Evolutionary conservation across 2,888 invertebrate genomes (phyloP).

Genomic region (Acleris laterana): DNA sequence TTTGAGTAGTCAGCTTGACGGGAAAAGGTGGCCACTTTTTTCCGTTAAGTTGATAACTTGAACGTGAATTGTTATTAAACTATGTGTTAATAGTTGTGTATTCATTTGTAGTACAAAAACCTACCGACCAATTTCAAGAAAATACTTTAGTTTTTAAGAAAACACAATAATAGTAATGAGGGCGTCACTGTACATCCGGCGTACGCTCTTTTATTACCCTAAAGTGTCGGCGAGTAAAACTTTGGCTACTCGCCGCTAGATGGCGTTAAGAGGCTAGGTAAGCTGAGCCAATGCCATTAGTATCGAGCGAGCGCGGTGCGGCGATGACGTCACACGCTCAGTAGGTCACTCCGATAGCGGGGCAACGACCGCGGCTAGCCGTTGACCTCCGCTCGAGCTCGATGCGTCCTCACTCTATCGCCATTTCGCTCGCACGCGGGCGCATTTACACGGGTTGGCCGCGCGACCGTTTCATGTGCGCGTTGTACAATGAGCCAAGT

Average conservation of each 20-base stretch:
- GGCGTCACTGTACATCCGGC: too few species aligned
- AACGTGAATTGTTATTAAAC: too few species aligned
- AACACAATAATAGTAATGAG: too few species aligned
- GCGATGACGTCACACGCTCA: slow-evolving; percentile 84
- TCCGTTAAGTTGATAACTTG: too few species aligned
- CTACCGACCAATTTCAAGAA: too few species aligned
- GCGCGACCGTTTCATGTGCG: slow-evolving; percentile 62
- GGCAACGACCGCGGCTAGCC: slow-evolving; percentile 85
- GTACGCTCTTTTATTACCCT: too few species aligned
- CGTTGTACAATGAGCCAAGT: slow-evolving; percentile 62
- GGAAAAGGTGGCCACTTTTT: too few species aligned
- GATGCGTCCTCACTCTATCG: slow-evolving; percentile 74
- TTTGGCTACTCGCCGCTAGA: slow-evolving; percentile 71
- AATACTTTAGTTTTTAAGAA: too few species aligned
- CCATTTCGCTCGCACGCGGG: slow-evolving; percentile 68
- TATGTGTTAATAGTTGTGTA: too few species aligned
- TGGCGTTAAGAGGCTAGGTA: slow-evolving; percentile 66
- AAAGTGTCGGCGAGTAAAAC: not conserved
- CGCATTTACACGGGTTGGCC: slow-evolving; percentile 69
- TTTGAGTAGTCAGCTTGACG: too few species aligned
- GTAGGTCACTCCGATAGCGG: slow-evolving; percentile 85
- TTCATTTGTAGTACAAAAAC: too few species aligned
- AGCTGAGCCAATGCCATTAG: slow-evolving; percentile 62
- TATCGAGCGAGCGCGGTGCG: slow-evolving; percentile 65
- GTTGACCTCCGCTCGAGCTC: slow-evolving; percentile 83